Evolutionary conservation across 1,140 invertebrate genomes (phyloP).

Genomic region (Macrotrachela quadricornifera): DNA sequence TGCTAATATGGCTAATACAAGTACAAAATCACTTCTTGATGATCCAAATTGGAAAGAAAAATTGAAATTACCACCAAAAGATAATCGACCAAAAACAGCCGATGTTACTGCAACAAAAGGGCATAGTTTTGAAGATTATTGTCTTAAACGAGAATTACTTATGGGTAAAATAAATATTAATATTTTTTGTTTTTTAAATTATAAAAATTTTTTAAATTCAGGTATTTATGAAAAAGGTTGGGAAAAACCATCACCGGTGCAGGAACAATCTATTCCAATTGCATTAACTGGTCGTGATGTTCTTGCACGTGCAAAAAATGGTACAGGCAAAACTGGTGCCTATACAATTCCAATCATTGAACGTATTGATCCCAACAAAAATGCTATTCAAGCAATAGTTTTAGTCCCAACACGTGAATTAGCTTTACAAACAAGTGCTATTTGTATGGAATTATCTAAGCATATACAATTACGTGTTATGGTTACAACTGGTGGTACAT

Average conservation of each 20-base stretch:
- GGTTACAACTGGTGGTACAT: constrained; percentile 95
- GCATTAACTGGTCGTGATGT: constrained; percentile 89
- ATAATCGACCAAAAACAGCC: too few relatives aligned
- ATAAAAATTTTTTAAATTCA: constrained; percentile 31
- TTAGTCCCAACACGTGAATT: constrained; percentile 96
- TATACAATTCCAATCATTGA: constrained; percentile 94
- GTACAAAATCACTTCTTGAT: too few relatives aligned
- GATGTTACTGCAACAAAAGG: constrained; percentile 8
- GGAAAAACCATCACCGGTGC: constrained; percentile 97
- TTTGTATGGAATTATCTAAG: constrained; percentile 91
- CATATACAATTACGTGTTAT: constrained; percentile 48
- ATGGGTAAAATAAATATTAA: constrained; percentile 51
- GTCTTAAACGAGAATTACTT: constrained; percentile 77
- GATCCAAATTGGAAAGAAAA: too few relatives aligned
- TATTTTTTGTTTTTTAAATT: too few relatives aligned
- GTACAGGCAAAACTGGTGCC: constrained; percentile 96
- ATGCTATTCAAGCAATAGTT: constrained; percentile 56
- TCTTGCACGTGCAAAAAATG: constrained; percentile 92
- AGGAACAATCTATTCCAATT: constrained; percentile 70
- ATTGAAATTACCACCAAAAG: too few relatives aligned
- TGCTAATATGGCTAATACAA: too few relatives aligned
- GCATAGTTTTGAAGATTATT: constrained; percentile 78
- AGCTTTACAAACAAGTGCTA: constrained; percentile 95
- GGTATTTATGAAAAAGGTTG: constrained; percentile 85
- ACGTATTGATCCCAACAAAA: constrained; percentile 64